Evolutionary conservation across 2,888 invertebrate species (phyloP).

Genomic region (Harpalus rufipes): DNA sequence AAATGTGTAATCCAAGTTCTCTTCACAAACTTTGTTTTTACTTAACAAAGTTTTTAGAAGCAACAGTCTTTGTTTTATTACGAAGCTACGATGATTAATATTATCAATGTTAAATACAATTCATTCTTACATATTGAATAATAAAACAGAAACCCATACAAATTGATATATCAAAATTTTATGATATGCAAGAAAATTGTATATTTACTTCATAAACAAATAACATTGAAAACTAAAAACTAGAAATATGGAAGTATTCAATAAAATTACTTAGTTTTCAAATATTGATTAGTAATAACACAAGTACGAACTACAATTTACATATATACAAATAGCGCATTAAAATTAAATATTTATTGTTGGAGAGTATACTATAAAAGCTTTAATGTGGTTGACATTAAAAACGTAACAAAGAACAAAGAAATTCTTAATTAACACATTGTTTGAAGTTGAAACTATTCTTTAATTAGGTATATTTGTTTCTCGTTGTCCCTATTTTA

Average conservation of each 20-base stretch:
- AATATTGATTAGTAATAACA: conserved; percentile 17
- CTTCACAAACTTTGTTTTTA: neutral
- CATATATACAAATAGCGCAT: neutral
- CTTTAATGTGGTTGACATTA: conserved; percentile 6
- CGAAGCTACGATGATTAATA: neutral
- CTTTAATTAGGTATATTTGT: conserved; percentile 55
- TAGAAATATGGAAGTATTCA: neutral
- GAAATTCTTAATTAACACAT: conserved; percentile 58
- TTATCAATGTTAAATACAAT: neutral
- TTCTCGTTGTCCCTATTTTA: conserved; percentile 34
- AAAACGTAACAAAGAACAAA: conserved; percentile 25
- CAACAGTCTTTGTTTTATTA: neutral
- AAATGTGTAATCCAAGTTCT: neutral
- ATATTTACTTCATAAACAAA: neutral
- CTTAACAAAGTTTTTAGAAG: neutral
- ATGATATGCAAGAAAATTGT: neutral
- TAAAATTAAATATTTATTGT: conserved; percentile 40
- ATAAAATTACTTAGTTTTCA: conserved; percentile 2
- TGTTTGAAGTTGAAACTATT: conserved; percentile 59
- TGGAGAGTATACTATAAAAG: neutral
- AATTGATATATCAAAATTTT: neutral
- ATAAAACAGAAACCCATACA: neutral
- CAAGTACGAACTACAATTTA: neutral
- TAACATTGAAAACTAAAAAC: neutral
- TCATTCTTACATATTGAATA: neutral